A percentile compares a stretch with the other conserved stretches of the same genome.
phyloP scores from a whole-genome alignment of 2,113 vertebrate species.

The Lipotes vexillifer region DNA sequence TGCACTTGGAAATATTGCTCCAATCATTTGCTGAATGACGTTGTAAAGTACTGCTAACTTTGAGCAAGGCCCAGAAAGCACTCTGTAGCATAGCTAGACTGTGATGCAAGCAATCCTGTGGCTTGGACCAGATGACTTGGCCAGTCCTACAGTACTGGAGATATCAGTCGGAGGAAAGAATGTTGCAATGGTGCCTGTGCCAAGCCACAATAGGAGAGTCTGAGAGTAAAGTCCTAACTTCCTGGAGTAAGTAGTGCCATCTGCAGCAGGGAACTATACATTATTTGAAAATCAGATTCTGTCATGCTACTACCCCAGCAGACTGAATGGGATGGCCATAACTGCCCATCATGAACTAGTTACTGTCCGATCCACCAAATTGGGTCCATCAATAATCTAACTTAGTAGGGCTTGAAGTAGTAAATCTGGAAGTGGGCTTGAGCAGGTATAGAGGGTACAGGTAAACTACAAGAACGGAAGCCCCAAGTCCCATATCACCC shows the following conservation, averaged over 20 bases:
- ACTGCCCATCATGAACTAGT: not conserved
- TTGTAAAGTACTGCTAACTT: not conserved
- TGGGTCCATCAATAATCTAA: not conserved
- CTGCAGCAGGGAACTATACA: not conserved
- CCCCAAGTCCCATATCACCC: not conserved
- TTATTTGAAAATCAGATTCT: not conserved
- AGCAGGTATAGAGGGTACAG: not conserved
- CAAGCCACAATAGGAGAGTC: not conserved
- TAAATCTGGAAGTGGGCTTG: not conserved
- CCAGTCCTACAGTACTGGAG: not conserved
- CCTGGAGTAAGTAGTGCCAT: not conserved
- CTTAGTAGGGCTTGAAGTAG: not conserved
- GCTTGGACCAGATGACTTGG: not conserved
- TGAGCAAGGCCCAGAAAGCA: not conserved
- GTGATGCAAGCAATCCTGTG: not conserved
- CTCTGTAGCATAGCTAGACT: not conserved
- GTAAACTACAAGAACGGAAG: not conserved
- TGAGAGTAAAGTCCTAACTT: not conserved
- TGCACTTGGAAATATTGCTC: not conserved
- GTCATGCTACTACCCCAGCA: not conserved
- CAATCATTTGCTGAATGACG: not conserved
- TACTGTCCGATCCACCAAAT: not conserved
- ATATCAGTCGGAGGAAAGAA: not conserved
- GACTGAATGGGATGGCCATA: not conserved
- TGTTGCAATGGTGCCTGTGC: not conserved